Conservation (phyloP, 2,113 vertebrate genomes). For the Artemisiospiza belli region DNA sequence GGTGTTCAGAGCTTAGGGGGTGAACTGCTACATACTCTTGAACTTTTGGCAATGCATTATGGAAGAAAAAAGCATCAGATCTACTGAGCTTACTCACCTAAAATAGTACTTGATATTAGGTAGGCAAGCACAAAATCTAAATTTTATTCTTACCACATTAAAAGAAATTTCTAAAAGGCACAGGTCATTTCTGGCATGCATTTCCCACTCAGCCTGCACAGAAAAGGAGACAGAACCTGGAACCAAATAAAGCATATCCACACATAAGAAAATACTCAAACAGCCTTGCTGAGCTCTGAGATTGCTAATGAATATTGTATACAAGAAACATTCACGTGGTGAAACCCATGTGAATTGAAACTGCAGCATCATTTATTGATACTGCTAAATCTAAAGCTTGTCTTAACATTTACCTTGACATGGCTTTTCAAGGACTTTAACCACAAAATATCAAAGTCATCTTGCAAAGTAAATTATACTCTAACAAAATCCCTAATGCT, state of each 20-base stretch:
- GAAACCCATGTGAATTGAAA: background rate
- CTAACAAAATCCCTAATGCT: background rate
- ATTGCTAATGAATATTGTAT: background rate
- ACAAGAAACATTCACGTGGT: background rate
- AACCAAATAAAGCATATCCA: conserved; percentile 14
- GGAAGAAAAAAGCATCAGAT: background rate
- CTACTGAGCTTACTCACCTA: background rate
- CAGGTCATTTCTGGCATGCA: background rate
- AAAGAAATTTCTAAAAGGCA: background rate
- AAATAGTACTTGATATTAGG: background rate
- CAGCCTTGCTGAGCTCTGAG: background rate
- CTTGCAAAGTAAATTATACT: background rate
- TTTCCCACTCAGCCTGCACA: background rate
- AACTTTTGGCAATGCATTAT: background rate
- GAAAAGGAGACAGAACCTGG: background rate
- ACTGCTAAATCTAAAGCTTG: background rate
- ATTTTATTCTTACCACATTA: background rate
- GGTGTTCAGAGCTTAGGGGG: background rate
- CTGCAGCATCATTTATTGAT: background rate
- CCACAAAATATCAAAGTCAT: background rate
- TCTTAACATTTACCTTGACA: background rate
- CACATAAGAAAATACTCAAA: background rate
- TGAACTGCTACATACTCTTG: background rate
- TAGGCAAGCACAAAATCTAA: background rate
- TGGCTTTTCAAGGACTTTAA: background rate